Conservation (phyloP, 1,140 invertebrate species). For the Rhopalosiphum padi region DNA sequence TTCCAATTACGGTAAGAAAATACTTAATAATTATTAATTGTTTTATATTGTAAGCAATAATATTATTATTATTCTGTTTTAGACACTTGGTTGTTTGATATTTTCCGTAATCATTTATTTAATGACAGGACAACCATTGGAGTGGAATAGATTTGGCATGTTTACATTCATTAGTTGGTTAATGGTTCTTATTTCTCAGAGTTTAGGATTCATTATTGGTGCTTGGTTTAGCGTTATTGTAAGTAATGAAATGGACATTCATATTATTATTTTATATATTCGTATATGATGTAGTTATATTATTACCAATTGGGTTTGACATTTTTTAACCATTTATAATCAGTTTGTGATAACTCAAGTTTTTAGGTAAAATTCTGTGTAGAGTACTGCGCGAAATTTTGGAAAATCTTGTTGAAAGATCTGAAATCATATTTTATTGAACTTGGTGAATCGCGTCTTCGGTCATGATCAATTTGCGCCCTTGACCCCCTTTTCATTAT, state of each 20-base stretch:
- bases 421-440: no score
- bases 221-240: slow-evolving; percentile 83
- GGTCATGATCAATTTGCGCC: no score
- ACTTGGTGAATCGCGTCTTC: no score
- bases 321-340: background rate
- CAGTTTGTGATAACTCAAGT: background rate
- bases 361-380: no score
- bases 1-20: slow-evolving; percentile 75
- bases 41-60: background rate
- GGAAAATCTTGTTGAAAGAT: no score
- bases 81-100: slow-evolving; percentile 76
- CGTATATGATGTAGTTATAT: background rate
- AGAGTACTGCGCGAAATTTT: no score
- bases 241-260: slow-evolving; percentile 65
- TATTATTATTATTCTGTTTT: slow-evolving; percentile 60
- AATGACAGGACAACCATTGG: slow-evolving; percentile 85
- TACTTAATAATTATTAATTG: background rate
- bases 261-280: background rate
- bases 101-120: slow-evolving; percentile 85
- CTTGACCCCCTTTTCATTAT: no score
- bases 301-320: background rate
- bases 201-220: slow-evolving; percentile 86
- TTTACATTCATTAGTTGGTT: slow-evolving; percentile 82
- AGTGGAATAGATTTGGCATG: slow-evolving; percentile 78
- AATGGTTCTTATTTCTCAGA: slow-evolving; percentile 87